Percentiles rank a stretch among this genome's conserved stretches.
phyloP scores from a whole-genome alignment of 2,888 invertebrate genomes.

The Epinotia brunnichana region DNA sequence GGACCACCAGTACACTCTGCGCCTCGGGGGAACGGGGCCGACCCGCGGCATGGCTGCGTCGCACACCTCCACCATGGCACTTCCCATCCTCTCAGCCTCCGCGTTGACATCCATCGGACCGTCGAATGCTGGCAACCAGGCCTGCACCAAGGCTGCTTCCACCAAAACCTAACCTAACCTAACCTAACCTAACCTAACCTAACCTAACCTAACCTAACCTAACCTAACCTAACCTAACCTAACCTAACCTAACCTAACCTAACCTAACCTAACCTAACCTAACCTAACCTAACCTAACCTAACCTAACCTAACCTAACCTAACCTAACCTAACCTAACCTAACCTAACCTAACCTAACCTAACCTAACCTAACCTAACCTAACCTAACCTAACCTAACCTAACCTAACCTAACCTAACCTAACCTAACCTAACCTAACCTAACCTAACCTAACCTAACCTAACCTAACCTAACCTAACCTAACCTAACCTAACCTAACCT shows the following conservation, averaged over 20 bases:
- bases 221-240: conserved; percentile 42
- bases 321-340: conserved; percentile 33
- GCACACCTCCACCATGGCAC: too few species aligned
- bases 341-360: conserved; percentile 43
- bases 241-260: conserved; percentile 39
- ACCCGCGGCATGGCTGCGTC: too few species aligned
- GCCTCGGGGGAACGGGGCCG: too few species aligned
- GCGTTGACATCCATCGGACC: too few species aligned
- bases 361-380: conserved; percentile 43
- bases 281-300: conserved; percentile 37
- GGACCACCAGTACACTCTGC: too few species aligned
- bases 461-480: conserved; percentile 29
- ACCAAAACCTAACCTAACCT: conserved; percentile 42
- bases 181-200: conserved; percentile 44
- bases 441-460: conserved; percentile 27
- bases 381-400: conserved; percentile 27
- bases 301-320: conserved; percentile 16
- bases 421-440: conserved; percentile 28
- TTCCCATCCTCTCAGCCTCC: too few species aligned
- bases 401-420: conserved; percentile 32
- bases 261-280: conserved; percentile 36
- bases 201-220: conserved; percentile 44
- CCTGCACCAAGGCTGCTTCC: conserved; percentile 36
- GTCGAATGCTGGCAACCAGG: conserved; percentile 21
- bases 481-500: conserved; percentile 37